Evolutionary conservation across 1,140 invertebrate genomes (phyloP).

Genomic region (Rhagoletis zephyria): DNA sequence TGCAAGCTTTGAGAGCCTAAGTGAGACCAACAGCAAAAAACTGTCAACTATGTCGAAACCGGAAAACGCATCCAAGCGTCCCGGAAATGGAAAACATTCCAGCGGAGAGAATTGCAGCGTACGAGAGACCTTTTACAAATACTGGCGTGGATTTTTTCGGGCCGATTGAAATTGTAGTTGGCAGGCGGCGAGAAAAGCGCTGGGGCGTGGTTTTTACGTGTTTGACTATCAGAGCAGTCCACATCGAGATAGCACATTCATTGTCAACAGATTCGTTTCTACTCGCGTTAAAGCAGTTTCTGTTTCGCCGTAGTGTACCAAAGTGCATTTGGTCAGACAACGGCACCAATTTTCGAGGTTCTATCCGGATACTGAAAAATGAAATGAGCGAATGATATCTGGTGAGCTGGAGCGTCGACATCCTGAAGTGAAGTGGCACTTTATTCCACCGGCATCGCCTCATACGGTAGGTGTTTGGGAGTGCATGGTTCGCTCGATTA

Average conservation of each 20-base stretch:
- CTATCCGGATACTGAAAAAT: slow-evolving; percentile 1
- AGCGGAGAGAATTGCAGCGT: too few species aligned
- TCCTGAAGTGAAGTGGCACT: slow-evolving; percentile 63
- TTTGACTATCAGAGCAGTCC: too few species aligned
- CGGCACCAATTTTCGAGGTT: slow-evolving; percentile 58
- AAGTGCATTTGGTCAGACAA: slow-evolving; percentile 68
- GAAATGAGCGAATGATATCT: background rate
- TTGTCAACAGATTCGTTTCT: too few species aligned
- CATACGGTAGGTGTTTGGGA: slow-evolving; percentile 73
- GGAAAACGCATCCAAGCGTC: background rate
- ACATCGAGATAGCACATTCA: too few species aligned
- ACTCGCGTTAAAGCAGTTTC: background rate
- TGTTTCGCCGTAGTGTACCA: slow-evolving; percentile 44
- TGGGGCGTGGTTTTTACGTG: background rate
- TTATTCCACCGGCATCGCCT: slow-evolving; percentile 67
- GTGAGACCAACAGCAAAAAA: too few species aligned
- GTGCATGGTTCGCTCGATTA: slow-evolving; percentile 67
- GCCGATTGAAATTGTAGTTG: background rate
- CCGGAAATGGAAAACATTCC: background rate
- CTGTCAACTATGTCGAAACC: too few species aligned
- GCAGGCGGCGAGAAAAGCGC: background rate
- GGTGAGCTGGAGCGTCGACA: slow-evolving; percentile 9
- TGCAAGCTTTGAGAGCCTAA: too few species aligned
- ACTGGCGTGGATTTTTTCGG: background rate
- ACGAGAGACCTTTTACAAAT: too few species aligned